Evolutionary conservation across 1,140 invertebrate genomes (phyloP), one percentile per base, ranked within the genome.

Genomic region (Brachionus rubens): DNA sequence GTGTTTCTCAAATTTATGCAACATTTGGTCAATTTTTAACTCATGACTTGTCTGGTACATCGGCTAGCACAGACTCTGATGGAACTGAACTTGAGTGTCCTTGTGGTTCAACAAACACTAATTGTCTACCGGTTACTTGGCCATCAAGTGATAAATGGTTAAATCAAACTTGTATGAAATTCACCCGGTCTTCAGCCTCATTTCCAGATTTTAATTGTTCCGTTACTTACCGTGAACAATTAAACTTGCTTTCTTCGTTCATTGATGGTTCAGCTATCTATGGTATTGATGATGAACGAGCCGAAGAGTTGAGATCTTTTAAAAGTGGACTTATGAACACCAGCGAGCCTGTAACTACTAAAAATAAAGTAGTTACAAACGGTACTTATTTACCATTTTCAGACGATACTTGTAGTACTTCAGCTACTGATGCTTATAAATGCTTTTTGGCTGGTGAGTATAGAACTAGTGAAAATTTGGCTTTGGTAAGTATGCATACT

Each of bases 211-310:
- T 41, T 24, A 24, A 65, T 14, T 65, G 59, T 14, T 30, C 7
- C 24, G 19, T 65, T 21, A 21, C 36, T 36, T 65, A 65, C n/a
- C 59, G 88, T 62, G 87, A 89, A 77, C 82, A 93, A 89, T 79
- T 93, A 30, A 90, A 91, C 5, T 87, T 87, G 16, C 90, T 94
- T 0, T 93, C 92, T 9, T 88, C 91, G 1, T 94, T 87, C 80
- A 84, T 95, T 85, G 93, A 96, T 81, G 86, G 91, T 10, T 94
- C 92, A 0, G 83, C 91, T 40, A 89, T 93, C 6, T 95, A 96
- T 80, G 30, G 88, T 0, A 89, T 89, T 2, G 85, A 87, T 9
- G 47, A 77, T 19, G 50, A 54, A 19, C 43, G 62, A 16, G 33
- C 59, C 0, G n/a, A 46, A 19, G 43, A 21, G 24, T 52, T 78